These are phyloP conservation scores for Lepidonotus clava DNA, from an alignment of 2,888 invertebrate genomes.

Conservation along the genomic window DNA sequence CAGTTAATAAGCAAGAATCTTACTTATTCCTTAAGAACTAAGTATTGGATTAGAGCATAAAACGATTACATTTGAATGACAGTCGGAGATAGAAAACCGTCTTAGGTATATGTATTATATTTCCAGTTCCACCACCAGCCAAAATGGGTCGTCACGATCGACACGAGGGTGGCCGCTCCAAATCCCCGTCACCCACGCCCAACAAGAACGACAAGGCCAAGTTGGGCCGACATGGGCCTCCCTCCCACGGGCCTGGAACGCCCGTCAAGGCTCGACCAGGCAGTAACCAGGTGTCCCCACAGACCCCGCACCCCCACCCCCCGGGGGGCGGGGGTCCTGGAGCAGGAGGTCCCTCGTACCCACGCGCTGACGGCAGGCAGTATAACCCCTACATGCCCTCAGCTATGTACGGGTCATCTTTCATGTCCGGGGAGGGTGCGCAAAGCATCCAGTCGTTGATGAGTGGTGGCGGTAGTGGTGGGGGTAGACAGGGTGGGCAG, in stretches of 20 bases:
- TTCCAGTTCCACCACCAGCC: not conserved
- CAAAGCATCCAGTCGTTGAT: conserved; percentile 76
- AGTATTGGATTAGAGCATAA: too few relatives aligned
- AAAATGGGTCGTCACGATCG: conserved; percentile 22
- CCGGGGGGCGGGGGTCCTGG: not conserved
- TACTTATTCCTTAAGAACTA: too few relatives aligned
- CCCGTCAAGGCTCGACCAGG: conserved; percentile 1
- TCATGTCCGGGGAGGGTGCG: conserved; percentile 77
- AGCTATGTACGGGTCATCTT: conserved; percentile 76
- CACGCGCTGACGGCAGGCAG: conserved; percentile 33
- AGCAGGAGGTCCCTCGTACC: not conserved
- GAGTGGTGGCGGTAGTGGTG: conserved; percentile 66
- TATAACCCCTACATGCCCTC: conserved; percentile 75
- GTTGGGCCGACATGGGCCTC: not conserved
- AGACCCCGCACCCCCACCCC: not conserved
- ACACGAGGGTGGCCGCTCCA: not conserved
- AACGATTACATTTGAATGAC: too few relatives aligned
- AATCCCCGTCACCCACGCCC: conserved; percentile 39
- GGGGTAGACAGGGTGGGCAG: not conserved
- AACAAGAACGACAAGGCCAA: conserved; percentile 11
- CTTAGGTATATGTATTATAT: not conserved
- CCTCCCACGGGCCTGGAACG: not conserved
- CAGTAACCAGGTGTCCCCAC: not conserved
- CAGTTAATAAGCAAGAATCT: too few relatives aligned
- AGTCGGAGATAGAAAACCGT: too few relatives aligned